A percentile compares a stretch with the other conserved stretches of the same genome.
phyloP scores from a whole-genome alignment of 2,113 vertebrate genomes.

The Antechinus flavipes region DNA sequence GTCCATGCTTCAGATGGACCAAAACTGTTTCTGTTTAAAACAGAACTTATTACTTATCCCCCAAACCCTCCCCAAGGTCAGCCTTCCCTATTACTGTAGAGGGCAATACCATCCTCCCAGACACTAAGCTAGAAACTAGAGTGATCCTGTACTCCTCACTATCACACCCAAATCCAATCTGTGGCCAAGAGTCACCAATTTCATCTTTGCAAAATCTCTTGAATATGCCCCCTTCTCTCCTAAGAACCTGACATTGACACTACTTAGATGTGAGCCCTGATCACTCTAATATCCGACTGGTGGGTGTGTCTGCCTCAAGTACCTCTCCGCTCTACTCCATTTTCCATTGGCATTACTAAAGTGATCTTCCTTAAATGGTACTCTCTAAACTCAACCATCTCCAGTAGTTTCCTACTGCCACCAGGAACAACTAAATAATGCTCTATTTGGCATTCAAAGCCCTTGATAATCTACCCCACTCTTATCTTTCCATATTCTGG shows the following conservation, averaged over 20 bases:
- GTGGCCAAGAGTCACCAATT: not conserved
- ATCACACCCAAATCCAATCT: not conserved
- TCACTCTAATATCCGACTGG: not conserved
- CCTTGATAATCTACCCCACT: not conserved
- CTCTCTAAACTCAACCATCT: not conserved
- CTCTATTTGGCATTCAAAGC: not conserved
- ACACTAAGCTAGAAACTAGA: not conserved
- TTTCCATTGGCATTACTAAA: not conserved
- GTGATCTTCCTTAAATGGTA: not conserved
- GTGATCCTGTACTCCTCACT: too few relatives aligned
- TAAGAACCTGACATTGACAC: not conserved
- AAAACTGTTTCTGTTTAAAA: too few relatives aligned
- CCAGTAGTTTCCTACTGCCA: not conserved
- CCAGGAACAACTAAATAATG: not conserved
- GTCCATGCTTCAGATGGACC: too few relatives aligned
- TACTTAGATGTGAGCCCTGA: not conserved
- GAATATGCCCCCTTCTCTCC: not conserved
- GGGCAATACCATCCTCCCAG: too few relatives aligned
- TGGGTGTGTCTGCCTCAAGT: not conserved
- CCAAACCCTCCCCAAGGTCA: too few relatives aligned
- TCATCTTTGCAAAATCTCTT: not conserved
- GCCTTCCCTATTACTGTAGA: too few relatives aligned
- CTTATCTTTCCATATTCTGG: not conserved
- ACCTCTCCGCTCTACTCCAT: not conserved
- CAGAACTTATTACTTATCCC: too few relatives aligned